These are phyloP conservation scores for Lycodopsis pacificus DNA, from an alignment of 2,797 vertebrate species.

Conservation along the genomic window DNA sequence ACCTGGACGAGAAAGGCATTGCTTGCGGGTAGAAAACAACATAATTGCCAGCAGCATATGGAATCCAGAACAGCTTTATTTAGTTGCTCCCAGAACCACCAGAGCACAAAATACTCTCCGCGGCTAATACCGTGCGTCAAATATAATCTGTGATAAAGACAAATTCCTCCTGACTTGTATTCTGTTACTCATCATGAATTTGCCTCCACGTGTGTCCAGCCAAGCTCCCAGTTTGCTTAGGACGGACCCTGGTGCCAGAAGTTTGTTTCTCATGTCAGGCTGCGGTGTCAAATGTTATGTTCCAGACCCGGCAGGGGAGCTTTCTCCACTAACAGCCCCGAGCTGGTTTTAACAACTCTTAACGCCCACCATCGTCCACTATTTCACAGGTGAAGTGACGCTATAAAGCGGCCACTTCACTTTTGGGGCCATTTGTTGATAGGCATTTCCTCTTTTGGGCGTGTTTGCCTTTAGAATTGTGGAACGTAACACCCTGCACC, in stretches of 20 bases:
- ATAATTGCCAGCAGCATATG: slow-evolving; percentile 63
- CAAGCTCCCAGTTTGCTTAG: slow-evolving; percentile 68
- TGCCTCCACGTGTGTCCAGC: slow-evolving; percentile 43
- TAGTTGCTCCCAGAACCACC: slow-evolving; percentile 46
- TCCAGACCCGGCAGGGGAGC: slow-evolving; percentile 64
- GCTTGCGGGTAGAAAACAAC: slow-evolving; percentile 68
- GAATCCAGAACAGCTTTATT: slow-evolving; percentile 63
- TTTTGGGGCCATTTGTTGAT: slow-evolving; percentile 78
- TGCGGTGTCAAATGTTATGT: slow-evolving; percentile 73
- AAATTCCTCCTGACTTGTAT: slow-evolving; percentile 33
- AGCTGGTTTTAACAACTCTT: slow-evolving; percentile 58
- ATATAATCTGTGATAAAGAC: slow-evolving; percentile 40
- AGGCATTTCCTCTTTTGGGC: slow-evolving; percentile 67
- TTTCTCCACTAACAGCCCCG: slow-evolving; percentile 51
- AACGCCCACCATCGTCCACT: slow-evolving; percentile 35
- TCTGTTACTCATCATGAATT: slow-evolving; percentile 44
- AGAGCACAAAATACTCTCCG: slow-evolving; percentile 62
- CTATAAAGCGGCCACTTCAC: slow-evolving; percentile 53
- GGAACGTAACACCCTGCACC: slow-evolving; percentile 49
- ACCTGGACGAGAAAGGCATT: slow-evolving; percentile 65
- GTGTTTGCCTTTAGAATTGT: slow-evolving; percentile 74
- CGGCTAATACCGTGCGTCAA: slow-evolving; percentile 48
- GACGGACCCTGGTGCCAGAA: slow-evolving; percentile 60
- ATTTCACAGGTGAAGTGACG: slow-evolving; percentile 61
- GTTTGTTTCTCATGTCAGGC: slow-evolving; percentile 77